Evolutionary conservation across 23 tunicate species (phyloP).

Genomic region (Trididemnum miniatum): DNA sequence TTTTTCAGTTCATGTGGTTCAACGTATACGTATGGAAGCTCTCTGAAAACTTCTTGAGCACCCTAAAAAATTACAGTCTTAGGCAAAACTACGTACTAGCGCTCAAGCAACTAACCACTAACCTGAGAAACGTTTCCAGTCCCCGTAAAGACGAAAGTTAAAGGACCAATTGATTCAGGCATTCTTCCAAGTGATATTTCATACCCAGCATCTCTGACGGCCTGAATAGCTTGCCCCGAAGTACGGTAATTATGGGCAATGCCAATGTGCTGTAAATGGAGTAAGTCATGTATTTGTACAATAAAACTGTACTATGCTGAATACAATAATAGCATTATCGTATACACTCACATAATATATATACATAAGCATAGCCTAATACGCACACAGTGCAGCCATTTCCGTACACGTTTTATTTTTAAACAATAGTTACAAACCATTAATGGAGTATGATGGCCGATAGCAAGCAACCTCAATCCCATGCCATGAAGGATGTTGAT

Average conservation of each 20-base stretch:
- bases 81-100: neutral
- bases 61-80: slow-evolving; percentile 52
- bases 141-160: slow-evolving; percentile 96
- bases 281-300: too few species aligned
- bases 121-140: slow-evolving; percentile 98
- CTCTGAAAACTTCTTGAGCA: slow-evolving; percentile 91
- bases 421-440: too few species aligned
- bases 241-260: slow-evolving; percentile 95
- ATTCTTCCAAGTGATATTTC: slow-evolving; percentile 89
- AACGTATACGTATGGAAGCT: slow-evolving; percentile 78
- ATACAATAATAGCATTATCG: too few species aligned
- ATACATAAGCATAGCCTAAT: too few species aligned
- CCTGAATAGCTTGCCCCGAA: slow-evolving; percentile 97
- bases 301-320: too few species aligned
- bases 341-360: too few species aligned
- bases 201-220: slow-evolving; percentile 93
- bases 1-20: slow-evolving; percentile 90
- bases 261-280: slow-evolving; percentile 87
- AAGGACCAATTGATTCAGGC: slow-evolving; percentile 91
- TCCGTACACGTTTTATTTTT: too few species aligned
- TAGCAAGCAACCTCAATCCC: slow-evolving; percentile 81
- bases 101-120: neutral
- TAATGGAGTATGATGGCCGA: slow-evolving; percentile 95
- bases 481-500: slow-evolving; percentile 91
- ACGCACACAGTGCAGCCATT: too few species aligned